phyloP scores from a whole-genome alignment of 2,888 invertebrate genomes.

The Pteria penguin region DNA sequence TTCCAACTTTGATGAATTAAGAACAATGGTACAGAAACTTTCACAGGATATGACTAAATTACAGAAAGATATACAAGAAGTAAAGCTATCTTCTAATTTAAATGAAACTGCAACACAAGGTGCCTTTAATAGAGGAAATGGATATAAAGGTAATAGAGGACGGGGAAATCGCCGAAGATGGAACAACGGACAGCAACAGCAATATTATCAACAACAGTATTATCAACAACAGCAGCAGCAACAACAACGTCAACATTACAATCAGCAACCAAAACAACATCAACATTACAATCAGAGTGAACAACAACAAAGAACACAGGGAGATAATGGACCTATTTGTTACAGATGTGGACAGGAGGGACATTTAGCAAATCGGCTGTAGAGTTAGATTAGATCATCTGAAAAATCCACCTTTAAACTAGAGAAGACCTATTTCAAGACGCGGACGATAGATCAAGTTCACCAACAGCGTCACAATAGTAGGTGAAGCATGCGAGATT shows the following conservation, averaged over 20 bases:
- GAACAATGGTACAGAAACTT: slow-evolving; percentile 14
- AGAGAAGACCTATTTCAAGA: slow-evolving; percentile 4
- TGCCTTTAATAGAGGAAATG: neutral
- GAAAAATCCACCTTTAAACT: neutral
- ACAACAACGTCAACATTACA: too few relatives aligned
- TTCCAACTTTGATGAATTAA: neutral
- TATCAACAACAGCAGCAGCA: too few relatives aligned
- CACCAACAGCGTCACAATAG: neutral
- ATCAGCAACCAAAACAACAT: too few relatives aligned
- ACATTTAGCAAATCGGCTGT: neutral
- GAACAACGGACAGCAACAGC: too few relatives aligned
- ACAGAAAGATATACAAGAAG: neutral
- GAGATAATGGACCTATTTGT: neutral
- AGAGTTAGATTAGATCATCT: neutral
- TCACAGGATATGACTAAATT: neutral
- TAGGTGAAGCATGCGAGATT: neutral
- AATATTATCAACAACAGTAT: too few relatives aligned
- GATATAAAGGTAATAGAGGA: neutral
- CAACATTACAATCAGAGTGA: too few relatives aligned
- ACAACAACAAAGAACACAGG: too few relatives aligned
- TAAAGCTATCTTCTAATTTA: neutral
- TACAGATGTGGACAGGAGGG: neutral
- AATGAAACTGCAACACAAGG: neutral
- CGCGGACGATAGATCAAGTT: slow-evolving; percentile 3
- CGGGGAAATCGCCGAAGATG: too few relatives aligned